Conservation (phyloP, 2,113 vertebrate species). For the Chlorocebus sabaeus region DNA sequence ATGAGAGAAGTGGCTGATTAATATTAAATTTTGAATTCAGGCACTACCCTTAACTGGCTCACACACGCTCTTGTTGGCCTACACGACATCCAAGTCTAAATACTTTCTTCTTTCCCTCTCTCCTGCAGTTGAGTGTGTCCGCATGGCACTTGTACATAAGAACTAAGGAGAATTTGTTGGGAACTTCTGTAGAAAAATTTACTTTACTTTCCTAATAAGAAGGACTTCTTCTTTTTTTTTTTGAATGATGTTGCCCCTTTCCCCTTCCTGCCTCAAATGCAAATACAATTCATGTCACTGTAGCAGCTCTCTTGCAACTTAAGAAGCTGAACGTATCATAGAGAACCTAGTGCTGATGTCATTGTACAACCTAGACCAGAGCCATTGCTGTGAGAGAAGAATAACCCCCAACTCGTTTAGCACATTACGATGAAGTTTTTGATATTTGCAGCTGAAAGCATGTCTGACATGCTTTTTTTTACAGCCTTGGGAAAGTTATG, state of each 20-base stretch:
- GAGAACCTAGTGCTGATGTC: background rate
- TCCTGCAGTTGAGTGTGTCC: background rate
- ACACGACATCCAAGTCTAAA: background rate
- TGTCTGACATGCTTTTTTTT: background rate
- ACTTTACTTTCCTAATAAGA: background rate
- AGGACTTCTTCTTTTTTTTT: background rate
- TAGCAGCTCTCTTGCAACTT: background rate
- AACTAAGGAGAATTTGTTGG: background rate
- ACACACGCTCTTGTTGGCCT: background rate
- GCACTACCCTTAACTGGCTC: background rate
- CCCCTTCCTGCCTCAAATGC: background rate
- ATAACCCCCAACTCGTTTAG: background rate
- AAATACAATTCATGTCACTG: background rate
- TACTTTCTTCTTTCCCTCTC: background rate
- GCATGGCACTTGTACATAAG: background rate
- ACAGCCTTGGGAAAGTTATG: background rate
- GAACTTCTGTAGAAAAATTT: background rate
- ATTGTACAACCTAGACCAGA: background rate
- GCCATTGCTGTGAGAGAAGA: background rate
- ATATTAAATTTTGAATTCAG: background rate
- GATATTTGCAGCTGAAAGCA: background rate
- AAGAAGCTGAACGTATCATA: background rate
- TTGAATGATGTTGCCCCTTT: background rate
- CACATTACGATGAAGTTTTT: background rate
- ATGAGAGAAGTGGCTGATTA: background rate